Conservation (phyloP, 2,113 vertebrate species). For the Nematolebias whitei region DNA sequence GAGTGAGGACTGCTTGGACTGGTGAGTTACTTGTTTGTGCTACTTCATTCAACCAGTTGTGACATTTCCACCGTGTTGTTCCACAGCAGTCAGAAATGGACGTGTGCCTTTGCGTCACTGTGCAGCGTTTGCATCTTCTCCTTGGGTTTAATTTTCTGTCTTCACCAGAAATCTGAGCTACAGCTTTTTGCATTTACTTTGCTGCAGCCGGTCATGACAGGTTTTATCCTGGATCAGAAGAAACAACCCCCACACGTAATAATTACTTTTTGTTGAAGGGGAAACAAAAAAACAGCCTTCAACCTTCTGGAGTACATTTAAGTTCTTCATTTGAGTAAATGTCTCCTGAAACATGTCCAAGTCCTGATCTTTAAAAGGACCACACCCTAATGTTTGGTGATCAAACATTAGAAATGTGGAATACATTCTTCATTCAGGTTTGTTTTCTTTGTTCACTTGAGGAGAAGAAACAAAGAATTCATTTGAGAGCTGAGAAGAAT, state of each 20-base stretch:
- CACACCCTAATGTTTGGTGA: constrained; percentile 6
- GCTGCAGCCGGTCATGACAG: not conserved
- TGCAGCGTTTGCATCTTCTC: not conserved
- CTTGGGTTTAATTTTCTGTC: not conserved
- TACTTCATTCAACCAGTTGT: not conserved
- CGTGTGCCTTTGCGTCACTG: not conserved
- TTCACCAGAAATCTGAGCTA: not conserved
- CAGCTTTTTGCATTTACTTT: too few species aligned
- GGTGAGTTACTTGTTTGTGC: too few species aligned
- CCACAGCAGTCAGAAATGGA: not conserved
- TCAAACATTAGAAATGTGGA: constrained; percentile 26
- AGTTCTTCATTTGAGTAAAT: constrained; percentile 2
- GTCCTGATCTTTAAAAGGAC: not conserved
- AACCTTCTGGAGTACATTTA: constrained; percentile 13
- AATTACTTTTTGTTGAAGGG: not conserved
- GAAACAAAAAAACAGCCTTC: constrained; percentile 11
- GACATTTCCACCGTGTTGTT: not conserved
- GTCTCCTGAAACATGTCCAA: not conserved
- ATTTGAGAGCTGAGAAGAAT: constrained; percentile 14
- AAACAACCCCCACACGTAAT: constrained; percentile 1
- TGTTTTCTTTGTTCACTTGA: not conserved
- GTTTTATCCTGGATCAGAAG: not conserved
- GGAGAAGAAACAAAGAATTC: constrained; percentile 20
- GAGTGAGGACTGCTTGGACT: too few species aligned
- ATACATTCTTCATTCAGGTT: constrained; percentile 1